Evolutionary conservation across 2,888 invertebrate species (phyloP), one percentile per base, ranked within the genome.

Genomic region (Allolobophora icterica): DNA sequence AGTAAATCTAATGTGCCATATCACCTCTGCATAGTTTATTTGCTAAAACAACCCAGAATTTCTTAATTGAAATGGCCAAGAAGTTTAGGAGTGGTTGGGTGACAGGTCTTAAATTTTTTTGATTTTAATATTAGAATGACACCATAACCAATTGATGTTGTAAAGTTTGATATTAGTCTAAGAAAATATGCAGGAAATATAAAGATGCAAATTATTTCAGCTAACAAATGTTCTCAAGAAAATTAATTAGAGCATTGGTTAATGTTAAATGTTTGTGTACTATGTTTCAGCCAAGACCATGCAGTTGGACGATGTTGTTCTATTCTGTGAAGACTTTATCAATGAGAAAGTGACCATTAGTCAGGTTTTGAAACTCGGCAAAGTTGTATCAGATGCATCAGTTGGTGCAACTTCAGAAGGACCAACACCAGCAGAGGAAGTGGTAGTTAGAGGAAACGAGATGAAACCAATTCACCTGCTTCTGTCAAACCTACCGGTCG

Each of bases 291-390:
- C 95, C 2, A 93, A 93, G 91, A 95, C 95, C 33, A 94, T 95
- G 94, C 94, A 94, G 92, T 93, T 95, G 93, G 92, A 93, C 35
- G 93, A 92, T 71, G 92, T 95, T 21, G 90, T 94, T 21, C 93
- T 91, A 38, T 92, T 92, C 84, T 93, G 93, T 91, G 91, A 92
- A 52, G 91, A 91, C 6, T 92, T 92, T 35, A 87, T 90, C n/a
- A 52, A 34, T 52, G 83, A 15, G 45, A 92, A 90, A 84, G 89
- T 42, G 89, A 52, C 89, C 21, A 71, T 34, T 17, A 45, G 33
- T 33, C 45, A 33, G 34, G 84, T 84, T 42, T 45, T 52, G 71
- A 58, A 91, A 89, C 89, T 91, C 38, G 35, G 38, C n/a, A 40
- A 71, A 34, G 52, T 40, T 38, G 71, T 58, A 52, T 42, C n/a